phyloP scores from a whole-genome alignment of 2,888 invertebrate genomes.

The Hermaeophaga mercurialis region DNA sequence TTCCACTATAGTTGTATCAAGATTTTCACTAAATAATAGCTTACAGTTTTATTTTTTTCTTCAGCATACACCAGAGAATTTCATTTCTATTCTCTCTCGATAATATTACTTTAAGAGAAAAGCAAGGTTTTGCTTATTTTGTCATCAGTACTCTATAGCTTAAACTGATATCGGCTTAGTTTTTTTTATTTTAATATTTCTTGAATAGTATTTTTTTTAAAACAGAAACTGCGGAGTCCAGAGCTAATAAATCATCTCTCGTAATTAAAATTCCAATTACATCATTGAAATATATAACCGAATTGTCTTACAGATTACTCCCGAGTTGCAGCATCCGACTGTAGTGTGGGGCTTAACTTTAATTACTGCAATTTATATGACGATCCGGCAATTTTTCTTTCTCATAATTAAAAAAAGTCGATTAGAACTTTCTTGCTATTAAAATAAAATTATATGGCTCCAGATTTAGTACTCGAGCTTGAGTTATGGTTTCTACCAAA shows the following conservation, averaged over 20 bases:
- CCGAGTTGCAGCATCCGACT: not conserved
- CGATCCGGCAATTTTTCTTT: constrained; percentile 38
- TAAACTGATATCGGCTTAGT: no score
- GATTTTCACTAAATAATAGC: no score
- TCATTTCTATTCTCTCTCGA: no score
- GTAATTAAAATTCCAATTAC: constrained; percentile 13
- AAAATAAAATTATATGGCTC: constrained; percentile 9
- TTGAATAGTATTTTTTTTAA: no score
- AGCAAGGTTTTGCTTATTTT: no score
- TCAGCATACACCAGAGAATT: no score
- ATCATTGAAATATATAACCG: constrained; percentile 9
- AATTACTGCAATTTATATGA: constrained; percentile 41
- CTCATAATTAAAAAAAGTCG: constrained; percentile 35
- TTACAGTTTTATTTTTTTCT: no score
- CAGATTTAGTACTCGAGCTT: constrained; percentile 1
- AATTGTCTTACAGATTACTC: not conserved
- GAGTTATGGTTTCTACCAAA: not conserved
- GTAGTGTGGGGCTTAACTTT: constrained; percentile 36
- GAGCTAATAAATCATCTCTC: not conserved
- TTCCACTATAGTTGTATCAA: no score
- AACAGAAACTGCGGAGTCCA: not conserved
- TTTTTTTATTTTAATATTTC: no score
- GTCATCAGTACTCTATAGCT: no score
- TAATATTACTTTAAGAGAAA: no score
- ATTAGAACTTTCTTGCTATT: constrained; percentile 46